Base-by-base conservation (phyloP, 37 sponge, comb jelly and placozoan genomes). In the Hexactinellida sp. region DNA sequence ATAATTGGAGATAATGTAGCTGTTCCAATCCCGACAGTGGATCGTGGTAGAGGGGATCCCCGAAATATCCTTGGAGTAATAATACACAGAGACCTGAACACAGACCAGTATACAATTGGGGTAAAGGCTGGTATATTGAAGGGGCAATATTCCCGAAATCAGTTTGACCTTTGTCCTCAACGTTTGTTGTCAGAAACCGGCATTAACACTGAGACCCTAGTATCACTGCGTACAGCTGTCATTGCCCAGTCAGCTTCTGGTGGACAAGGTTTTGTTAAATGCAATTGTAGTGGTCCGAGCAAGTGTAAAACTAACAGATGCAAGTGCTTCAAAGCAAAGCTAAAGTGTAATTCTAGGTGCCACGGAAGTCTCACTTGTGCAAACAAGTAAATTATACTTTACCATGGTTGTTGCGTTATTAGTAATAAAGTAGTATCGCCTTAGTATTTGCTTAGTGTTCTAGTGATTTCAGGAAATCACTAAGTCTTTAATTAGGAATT, bases 121-220 rank as follows among this genome's bases (percentile, higher is more conserved):
- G 76, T 63, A 63, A 63, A 63, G 13, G 3, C 76, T 63, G 76
- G 30, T 7, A 63, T 63, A 63, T 63, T 63, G 34, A 63, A 63
- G 21, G 47, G 76, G 30, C 76, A 63, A 63, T 63, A 63, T 23
- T 63, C 76, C 3, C 1, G 76, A 63, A 63, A 32, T 32, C 76
- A 63, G 76, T 63, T 63, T 63, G 76, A 63, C 76, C 76, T 63
- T 63, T 63, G 76, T 63, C 76, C 76, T 63, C 76, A 63, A 63
- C 30, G 76, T 23, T 63, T 63, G 76, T 63, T 63, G 13, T 63
- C 76, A 63, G 76, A 7, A 63, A 63, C 76, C 25, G 13, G 76
- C 76, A 63, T 63, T 23, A 63, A 63, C 13, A 63, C 76, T 63
- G 76, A 63, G 30, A 63, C 13, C 76, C 3, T 23, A 63, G 34